These are phyloP conservation scores for Norana najaformis DNA, from an alignment of 2,888 invertebrate genomes.

Conservation along the genomic window DNA sequence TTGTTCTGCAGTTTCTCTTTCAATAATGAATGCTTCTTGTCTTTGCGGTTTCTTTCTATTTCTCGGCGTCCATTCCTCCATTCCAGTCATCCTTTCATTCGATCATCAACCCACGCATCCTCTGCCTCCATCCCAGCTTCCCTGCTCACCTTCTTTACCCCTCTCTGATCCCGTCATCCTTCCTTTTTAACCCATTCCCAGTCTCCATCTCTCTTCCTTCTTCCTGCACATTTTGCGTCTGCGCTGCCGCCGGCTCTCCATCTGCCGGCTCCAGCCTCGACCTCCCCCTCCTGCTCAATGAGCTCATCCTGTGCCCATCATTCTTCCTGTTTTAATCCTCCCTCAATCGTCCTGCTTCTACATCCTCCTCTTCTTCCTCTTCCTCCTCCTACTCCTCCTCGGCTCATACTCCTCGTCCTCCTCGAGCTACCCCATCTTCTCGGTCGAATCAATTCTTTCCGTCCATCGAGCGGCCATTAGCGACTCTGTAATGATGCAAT, in stretches of 20 bases:
- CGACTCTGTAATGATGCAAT: constrained; percentile 13
- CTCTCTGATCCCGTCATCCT: constrained; percentile 1
- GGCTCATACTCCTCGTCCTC: not conserved
- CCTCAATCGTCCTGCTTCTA: not conserved
- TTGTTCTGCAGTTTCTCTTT: not conserved
- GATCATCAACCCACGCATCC: not conserved
- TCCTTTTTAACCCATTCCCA: not conserved
- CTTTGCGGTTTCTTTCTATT: not conserved
- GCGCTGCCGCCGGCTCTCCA: not conserved
- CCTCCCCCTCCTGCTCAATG: too few relatives aligned
- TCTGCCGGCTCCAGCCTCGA: too few relatives aligned
- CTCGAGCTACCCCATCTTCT: not conserved
- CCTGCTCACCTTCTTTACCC: not conserved
- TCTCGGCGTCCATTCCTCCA: too few relatives aligned
- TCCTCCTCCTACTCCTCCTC: not conserved
- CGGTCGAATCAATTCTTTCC: not conserved
- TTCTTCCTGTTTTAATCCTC: not conserved
- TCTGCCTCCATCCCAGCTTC: not conserved
- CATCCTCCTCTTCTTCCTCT: not conserved
- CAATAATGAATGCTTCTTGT: not conserved
- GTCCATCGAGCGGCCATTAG: not conserved
- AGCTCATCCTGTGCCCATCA: not conserved
- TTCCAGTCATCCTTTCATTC: not conserved
- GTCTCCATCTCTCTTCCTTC: not conserved
- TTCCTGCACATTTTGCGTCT: not conserved